Evolutionary conservation across 2,888 invertebrate genomes (phyloP), one percentile per base, ranked within the genome.

Genomic region (Spodoptera littoralis): DNA sequence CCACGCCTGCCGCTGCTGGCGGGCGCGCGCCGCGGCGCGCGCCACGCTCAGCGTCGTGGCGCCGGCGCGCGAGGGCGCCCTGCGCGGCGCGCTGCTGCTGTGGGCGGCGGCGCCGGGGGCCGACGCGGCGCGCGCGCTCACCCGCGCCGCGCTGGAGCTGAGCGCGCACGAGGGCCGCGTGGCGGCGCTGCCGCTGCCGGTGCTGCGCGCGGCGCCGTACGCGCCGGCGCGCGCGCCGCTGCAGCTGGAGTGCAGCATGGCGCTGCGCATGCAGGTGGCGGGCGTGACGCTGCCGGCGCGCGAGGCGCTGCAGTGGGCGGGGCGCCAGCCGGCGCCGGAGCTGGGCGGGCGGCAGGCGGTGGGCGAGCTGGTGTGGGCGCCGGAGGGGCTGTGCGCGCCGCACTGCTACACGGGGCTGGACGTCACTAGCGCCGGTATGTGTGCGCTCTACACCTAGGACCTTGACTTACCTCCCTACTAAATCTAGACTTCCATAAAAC

Each of bases 241-340:
- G 66, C 96, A 96, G 85, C 96, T 98, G 70, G 96, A 97, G 84
- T 98, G 97, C 81, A 96, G 97, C 5, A 98, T 98, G 93, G 93
- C 96, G 75, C 96, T 97, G 81, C 95, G 96, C 55, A 98, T 99
- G 97, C 96, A 96, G 73, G 96, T 98, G 50, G 95, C 96, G 60
- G 90, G 95, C 70, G 95, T 98, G 47, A 89, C 96, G 73, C 96
- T 96, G 72, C 91, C 96, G 65, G 96, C 96, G 9, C 93, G 95
- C 43, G 96, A 97, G 88, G 94, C 96, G 44, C 95, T 97, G 44
- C 12, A 0, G 41, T 43, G 42, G 6, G 24, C 41, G 27, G 60
- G 9, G 94, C 95, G 30, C 96, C 72, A 45, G 45, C 53, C 60
- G 72, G 65, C 46, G 64, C 54, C 36, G 72, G 81, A 80, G 71